Evolutionary conservation across 2,888 invertebrate genomes (phyloP).

Genomic region (Hyalella azteca): DNA sequence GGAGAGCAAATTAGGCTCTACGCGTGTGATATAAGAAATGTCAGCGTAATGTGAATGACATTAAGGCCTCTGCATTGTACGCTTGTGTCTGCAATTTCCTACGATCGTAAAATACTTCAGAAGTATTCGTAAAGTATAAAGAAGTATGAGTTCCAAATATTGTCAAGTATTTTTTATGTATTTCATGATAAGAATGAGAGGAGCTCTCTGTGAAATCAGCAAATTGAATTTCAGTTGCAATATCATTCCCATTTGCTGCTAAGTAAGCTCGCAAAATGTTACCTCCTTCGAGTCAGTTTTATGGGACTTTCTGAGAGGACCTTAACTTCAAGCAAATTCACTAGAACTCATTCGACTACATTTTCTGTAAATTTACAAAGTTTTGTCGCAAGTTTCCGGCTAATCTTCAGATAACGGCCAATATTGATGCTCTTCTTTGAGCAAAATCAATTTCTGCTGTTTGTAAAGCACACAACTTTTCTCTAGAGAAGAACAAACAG

Average conservation of each 20-base stretch:
- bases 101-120: too few species aligned
- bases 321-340: slow-evolving; percentile 25
- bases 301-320: background rate
- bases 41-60: too few species aligned
- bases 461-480: slow-evolving; percentile 25
- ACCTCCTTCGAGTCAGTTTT: background rate
- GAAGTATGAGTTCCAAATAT: too few species aligned
- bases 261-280: background rate
- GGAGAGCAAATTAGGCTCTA: too few species aligned
- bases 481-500: slow-evolving; percentile 18
- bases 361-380: slow-evolving; percentile 15
- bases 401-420: slow-evolving; percentile 37
- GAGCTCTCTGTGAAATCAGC: background rate
- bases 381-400: slow-evolving; percentile 20
- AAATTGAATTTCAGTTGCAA: slow-evolving; percentile 5
- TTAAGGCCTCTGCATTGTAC: too few species aligned
- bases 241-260: slow-evolving; percentile 14
- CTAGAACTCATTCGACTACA: slow-evolving; percentile 8
- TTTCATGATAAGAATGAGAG: too few species aligned
- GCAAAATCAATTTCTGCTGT: slow-evolving; percentile 28
- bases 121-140: too few species aligned
- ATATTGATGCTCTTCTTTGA: slow-evolving; percentile 36
- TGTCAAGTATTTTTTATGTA: too few species aligned
- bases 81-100: too few species aligned
- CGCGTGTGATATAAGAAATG: too few species aligned